Evolutionary conservation across 1,140 invertebrate species (phyloP), one percentile per base, ranked within the genome.

Genomic region (Cataglyphis hispanica): DNA sequence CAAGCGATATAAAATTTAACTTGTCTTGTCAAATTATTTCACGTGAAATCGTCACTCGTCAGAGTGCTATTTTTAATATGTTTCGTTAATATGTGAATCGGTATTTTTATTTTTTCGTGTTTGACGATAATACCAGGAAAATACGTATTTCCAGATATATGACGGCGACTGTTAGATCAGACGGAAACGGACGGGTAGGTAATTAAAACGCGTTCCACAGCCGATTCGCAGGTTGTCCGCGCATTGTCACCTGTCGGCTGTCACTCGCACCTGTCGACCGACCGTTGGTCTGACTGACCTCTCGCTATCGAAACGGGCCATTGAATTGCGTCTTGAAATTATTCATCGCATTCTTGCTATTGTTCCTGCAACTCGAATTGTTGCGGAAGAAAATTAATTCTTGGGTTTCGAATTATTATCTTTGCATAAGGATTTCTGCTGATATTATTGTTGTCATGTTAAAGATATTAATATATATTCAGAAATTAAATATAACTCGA

Each of bases 201-300:
- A 84, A 84, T 84, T 84, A 66, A 64, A 84, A 19, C 60, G 22
- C 74, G 72, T 84, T 75, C 37, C 72, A 40, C 11, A 27, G 34
- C 43, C 34, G 50, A 83, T 25, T 76, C 56, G 25, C 66, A 60
- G 37, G 56, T 84, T 43, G 40, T 43, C 81, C 60, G 34, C 58
- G 40, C 58, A 66, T 84, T 77, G 74, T 84, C 81, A 84, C 81
- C 74, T 84, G 80, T 84, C 80, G 70, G 13, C n/a, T 84, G 70
- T 43, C 70, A 76, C 56, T 78, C 19, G 58, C 81, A 84, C 58
- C 81, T 84, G 81, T 77, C 72, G 27, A 16, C 27, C n/a, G 22
- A 34, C 81, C 5, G 37, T 37, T 13, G 19, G 13, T 50, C 25
- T 31, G 34, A 43, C 61, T 78, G 60, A 64, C 66, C 53, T 10